These are phyloP conservation scores for Epinotia brunnichana DNA, from an alignment of 2,888 invertebrate species.

Conservation along the genomic window DNA sequence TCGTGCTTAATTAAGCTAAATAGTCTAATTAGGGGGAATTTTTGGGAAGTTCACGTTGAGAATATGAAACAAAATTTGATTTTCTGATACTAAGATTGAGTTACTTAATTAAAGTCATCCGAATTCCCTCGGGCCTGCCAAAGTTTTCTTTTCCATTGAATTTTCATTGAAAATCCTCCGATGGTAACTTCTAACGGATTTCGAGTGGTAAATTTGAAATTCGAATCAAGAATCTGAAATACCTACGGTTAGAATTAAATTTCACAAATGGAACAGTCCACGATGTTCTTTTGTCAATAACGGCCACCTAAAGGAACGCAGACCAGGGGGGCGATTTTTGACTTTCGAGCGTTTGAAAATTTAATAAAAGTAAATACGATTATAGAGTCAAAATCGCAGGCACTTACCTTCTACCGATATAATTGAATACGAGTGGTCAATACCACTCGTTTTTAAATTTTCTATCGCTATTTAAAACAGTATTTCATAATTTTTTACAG, in stretches of 20 bases:
- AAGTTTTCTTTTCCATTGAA: conserved; percentile 28
- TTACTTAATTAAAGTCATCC: conserved; percentile 43
- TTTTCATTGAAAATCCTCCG: conserved; percentile 14
- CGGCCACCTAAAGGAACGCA: background rate
- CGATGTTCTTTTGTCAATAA: background rate
- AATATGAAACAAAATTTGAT: conserved; percentile 47
- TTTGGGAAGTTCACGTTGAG: conserved; percentile 54
- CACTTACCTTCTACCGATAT: too few relatives aligned
- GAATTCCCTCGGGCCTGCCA: conserved; percentile 14
- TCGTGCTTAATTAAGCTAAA: conserved; percentile 64
- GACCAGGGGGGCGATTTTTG: too few relatives aligned
- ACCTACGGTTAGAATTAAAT: background rate
- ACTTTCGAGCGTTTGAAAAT: too few relatives aligned
- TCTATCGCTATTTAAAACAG: too few relatives aligned
- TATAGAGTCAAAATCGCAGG: too few relatives aligned
- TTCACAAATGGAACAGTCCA: background rate
- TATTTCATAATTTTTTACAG: too few relatives aligned
- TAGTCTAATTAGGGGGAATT: conserved; percentile 62
- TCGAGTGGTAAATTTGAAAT: conserved; percentile 17
- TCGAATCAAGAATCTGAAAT: background rate
- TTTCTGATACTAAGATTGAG: conserved; percentile 39
- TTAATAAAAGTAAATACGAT: too few relatives aligned
- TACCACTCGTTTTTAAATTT: too few relatives aligned
- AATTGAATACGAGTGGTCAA: too few relatives aligned
- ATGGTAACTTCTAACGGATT: conserved; percentile 10